Evolutionary conservation across 2,113 vertebrate species (phyloP).

Genomic region (Brachyhypopomus gauderio): DNA sequence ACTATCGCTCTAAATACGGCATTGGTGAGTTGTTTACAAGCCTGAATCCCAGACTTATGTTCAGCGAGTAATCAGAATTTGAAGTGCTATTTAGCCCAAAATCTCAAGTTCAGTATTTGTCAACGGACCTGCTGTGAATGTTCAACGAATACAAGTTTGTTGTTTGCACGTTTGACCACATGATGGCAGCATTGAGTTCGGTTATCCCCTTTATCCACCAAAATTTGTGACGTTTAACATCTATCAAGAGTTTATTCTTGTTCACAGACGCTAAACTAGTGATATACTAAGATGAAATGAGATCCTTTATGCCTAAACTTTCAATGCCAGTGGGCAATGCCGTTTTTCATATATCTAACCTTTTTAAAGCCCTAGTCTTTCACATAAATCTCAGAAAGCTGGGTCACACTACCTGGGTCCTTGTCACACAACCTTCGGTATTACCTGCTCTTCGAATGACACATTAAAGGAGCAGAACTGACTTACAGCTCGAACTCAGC

Average conservation of each 20-base stretch:
- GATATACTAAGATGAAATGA: background rate
- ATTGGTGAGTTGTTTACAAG: constrained; percentile 75
- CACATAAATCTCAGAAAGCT: constrained; percentile 26
- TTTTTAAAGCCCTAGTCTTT: constrained; percentile 30
- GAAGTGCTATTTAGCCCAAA: background rate
- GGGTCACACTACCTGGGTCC: constrained; percentile 9
- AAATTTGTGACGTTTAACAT: background rate
- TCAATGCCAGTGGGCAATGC: background rate
- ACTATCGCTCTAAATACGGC: constrained; percentile 86
- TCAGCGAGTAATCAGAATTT: background rate
- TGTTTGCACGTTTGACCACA: constrained; percentile 59
- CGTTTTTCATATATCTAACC: background rate
- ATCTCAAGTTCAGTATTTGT: background rate
- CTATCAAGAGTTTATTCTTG: background rate
- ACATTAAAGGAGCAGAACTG: constrained; percentile 34
- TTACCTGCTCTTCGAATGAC: background rate
- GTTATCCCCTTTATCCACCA: background rate
- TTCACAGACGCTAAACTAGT: background rate
- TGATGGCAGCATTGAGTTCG: constrained; percentile 65
- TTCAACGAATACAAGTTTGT: background rate
- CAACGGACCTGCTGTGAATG: background rate
- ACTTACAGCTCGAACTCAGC: constrained; percentile 12
- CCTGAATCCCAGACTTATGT: too few species aligned
- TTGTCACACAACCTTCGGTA: background rate
- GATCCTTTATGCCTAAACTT: background rate